These are phyloP conservation scores for Eurytoma californica DNA, from an alignment of 2,888 invertebrate genomes.

Conservation along the genomic window DNA sequence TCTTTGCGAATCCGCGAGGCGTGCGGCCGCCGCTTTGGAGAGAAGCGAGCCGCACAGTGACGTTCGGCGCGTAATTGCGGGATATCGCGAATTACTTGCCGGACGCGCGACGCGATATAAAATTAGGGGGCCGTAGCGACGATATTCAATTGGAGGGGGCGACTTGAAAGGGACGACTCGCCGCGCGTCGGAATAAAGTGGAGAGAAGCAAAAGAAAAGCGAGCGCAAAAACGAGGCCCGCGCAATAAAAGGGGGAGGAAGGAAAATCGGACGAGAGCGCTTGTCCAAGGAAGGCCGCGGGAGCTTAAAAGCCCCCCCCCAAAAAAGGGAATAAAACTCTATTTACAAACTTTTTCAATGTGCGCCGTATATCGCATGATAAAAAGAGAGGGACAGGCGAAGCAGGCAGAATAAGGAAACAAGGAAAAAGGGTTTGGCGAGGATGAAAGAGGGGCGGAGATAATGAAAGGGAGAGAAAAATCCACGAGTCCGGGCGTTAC, in stretches of 20 bases:
- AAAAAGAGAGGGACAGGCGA: not conserved
- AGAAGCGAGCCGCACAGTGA: constrained; percentile 60
- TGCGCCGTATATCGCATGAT: not conserved
- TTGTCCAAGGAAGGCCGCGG: constrained; percentile 38
- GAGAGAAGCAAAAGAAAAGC: constrained; percentile 30
- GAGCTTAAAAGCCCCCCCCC: constrained; percentile 14
- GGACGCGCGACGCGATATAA: not conserved
- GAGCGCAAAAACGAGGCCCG: constrained; percentile 1
- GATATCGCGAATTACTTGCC: not conserved
- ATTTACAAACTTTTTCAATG: constrained; percentile 47
- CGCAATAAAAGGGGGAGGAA: constrained; percentile 27
- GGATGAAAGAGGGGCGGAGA: constrained; percentile 35
- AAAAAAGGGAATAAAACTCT: constrained; percentile 49
- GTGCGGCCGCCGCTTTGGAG: constrained; percentile 11
- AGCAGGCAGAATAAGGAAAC: not conserved
- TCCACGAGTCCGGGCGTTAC: constrained; percentile 15
- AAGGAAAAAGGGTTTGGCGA: not conserved
- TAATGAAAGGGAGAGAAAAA: constrained; percentile 46
- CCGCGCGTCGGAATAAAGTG: constrained; percentile 9
- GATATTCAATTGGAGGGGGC: constrained; percentile 11
- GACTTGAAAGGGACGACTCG: constrained; percentile 43
- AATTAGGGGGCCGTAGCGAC: not conserved
- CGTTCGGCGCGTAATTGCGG: constrained; percentile 58
- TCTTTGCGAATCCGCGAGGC: constrained; percentile 34
- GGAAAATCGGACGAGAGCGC: constrained; percentile 26